Evolutionary conservation across 2,888 invertebrate genomes (phyloP).

Genomic region (Chrysolina americana): DNA sequence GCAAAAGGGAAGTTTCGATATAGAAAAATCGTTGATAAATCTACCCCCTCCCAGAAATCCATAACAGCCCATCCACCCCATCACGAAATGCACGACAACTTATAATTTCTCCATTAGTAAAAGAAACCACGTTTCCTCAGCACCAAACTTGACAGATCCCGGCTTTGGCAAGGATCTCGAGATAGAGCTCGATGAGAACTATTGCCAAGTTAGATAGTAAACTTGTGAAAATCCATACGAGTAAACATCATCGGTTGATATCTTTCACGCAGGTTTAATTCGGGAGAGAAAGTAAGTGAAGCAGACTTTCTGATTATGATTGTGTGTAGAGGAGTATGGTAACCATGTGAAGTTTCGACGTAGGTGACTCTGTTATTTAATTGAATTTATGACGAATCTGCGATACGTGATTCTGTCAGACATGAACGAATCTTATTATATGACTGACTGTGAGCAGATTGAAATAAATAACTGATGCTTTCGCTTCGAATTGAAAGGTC

Average conservation of each 20-base stretch:
- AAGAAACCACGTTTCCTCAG: constrained; percentile 52
- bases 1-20: too few relatives aligned
- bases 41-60: background rate
- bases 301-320: constrained; percentile 59
- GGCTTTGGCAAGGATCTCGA: constrained; percentile 42
- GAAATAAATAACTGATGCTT: too few relatives aligned
- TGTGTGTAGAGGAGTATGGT: constrained; percentile 16
- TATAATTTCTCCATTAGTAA: constrained; percentile 59
- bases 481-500: too few relatives aligned
- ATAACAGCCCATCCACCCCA: background rate
- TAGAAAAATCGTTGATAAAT: background rate
- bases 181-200: constrained; percentile 57
- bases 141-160: constrained; percentile 51
- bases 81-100: constrained; percentile 33
- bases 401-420: background rate
- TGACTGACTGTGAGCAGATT: background rate
- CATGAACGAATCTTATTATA: background rate
- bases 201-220: constrained; percentile 62
- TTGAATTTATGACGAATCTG: background rate
- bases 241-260: constrained; percentile 67
- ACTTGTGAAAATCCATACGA: constrained; percentile 67
- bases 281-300: constrained; percentile 63
- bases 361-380: constrained; percentile 15
- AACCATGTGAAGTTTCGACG: constrained; percentile 24
- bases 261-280: constrained; percentile 68